Percentiles rank a stretch among this genome's conserved stretches.
Evolutionary conservation across 2,888 invertebrate genomes (phyloP).

Genomic region (Pterostichus niger): DNA sequence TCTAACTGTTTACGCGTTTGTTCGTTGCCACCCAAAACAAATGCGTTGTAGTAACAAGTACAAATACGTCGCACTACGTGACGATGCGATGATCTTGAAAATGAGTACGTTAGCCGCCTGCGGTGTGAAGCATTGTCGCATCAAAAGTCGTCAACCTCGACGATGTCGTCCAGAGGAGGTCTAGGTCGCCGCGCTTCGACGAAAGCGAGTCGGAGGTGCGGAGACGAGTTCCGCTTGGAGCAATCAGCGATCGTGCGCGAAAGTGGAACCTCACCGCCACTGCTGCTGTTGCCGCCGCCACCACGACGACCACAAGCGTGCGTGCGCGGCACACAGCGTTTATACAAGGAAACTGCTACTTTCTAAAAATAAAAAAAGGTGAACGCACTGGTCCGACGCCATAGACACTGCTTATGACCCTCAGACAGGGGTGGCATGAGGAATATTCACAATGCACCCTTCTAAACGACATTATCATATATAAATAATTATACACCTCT

Average conservation of each 20-base stretch:
- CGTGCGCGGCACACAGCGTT: background rate
- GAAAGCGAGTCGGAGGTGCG: constrained; percentile 14
- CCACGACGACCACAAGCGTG: background rate
- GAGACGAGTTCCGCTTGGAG: background rate
- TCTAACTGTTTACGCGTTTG: too few relatives aligned
- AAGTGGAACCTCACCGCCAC: constrained; percentile 1
- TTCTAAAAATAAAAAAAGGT: constrained; percentile 60
- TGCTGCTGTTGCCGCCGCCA: too few relatives aligned
- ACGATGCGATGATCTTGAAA: constrained; percentile 18
- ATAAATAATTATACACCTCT: too few relatives aligned
- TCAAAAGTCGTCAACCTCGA: constrained; percentile 10
- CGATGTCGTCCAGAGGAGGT: constrained; percentile 16
- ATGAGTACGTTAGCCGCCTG: background rate
- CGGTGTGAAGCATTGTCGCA: background rate
- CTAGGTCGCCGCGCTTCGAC: constrained; percentile 27
- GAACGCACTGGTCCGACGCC: constrained; percentile 46
- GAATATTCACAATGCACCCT: too few relatives aligned
- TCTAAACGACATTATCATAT: too few relatives aligned
- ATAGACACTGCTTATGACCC: constrained; percentile 1
- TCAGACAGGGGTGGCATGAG: background rate
- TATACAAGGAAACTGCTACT: constrained; percentile 49
- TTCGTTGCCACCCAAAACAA: too few relatives aligned
- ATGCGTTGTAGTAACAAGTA: too few relatives aligned
- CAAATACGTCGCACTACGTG: too few relatives aligned
- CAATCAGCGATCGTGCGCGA: constrained; percentile 33